A percentile compares a stretch with the other conserved stretches of the same genome.
Evolutionary conservation across 2,888 invertebrate genomes (phyloP).

Genomic region (Chaetogeoica ovagalla): DNA sequence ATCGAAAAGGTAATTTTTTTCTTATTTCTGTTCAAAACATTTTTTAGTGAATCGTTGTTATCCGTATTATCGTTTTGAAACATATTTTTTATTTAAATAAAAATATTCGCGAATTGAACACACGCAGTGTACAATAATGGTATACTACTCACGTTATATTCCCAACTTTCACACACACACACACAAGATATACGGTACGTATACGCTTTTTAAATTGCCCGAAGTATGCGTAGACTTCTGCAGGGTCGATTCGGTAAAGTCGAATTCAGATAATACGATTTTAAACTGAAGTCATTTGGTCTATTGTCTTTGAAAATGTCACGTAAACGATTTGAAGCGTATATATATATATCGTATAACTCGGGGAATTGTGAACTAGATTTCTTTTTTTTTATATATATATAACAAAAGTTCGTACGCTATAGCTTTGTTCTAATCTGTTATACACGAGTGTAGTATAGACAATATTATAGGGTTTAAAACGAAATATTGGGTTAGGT

Average conservation of each 20-base stretch:
- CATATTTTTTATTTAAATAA: not conserved
- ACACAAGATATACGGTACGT: not conserved
- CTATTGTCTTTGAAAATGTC: conserved; percentile 7
- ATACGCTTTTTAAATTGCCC: not conserved
- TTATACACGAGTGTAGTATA: conserved; percentile 7
- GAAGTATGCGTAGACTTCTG: not conserved
- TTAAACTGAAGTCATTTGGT: conserved; percentile 19
- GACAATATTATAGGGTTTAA: not conserved
- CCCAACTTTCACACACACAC: not conserved
- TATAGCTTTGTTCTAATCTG: not conserved
- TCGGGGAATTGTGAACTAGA: not conserved
- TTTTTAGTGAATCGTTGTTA: no score
- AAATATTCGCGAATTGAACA: not conserved
- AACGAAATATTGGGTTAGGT: no score
- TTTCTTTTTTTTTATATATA: conserved; percentile 26
- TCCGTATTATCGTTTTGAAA: not conserved
- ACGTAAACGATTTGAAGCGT: conserved; percentile 20
- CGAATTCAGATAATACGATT: conserved; percentile 26
- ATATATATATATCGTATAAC: no score
- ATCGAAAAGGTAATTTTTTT: no score
- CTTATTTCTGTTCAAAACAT: no score
- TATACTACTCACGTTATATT: not conserved
- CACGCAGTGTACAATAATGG: not conserved
- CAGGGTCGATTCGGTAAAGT: not conserved
- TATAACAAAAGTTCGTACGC: not conserved